phyloP scores from a whole-genome alignment of 2,888 invertebrate species.

The Allacma fusca region DNA sequence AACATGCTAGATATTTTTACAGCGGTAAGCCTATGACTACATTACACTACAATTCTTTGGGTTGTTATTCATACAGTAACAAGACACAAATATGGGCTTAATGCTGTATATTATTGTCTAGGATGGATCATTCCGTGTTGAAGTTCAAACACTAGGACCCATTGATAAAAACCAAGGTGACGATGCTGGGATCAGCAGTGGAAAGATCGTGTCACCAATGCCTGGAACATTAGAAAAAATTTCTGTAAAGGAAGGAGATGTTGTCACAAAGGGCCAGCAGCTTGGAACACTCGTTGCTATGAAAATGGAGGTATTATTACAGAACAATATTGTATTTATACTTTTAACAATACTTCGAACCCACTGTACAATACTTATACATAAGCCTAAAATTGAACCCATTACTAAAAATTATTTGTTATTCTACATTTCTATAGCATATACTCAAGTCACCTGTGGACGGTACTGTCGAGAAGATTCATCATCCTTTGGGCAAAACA shows the following conservation, averaged over 20 bases:
- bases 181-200: conserved; percentile 67
- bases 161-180: conserved; percentile 70
- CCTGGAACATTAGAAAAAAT: conserved; percentile 94
- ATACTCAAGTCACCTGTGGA: conserved; percentile 84
- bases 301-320: conserved; percentile 93
- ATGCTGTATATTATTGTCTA: conserved; percentile 9
- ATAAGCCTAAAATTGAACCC: not conserved
- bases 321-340: not conserved
- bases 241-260: conserved; percentile 80
- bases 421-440: conserved; percentile 69
- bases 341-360: not conserved
- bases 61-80: not conserved
- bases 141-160: conserved; percentile 72
- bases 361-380: conserved; percentile 8
- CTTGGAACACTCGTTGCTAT: conserved; percentile 95
- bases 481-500: conserved; percentile 79
- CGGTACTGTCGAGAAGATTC: conserved; percentile 77
- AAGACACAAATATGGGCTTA: not conserved
- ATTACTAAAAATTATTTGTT: conserved; percentile 8
- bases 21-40: conserved; percentile 40
- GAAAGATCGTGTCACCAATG: conserved; percentile 85
- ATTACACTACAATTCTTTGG: not conserved
- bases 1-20: conserved; percentile 53
- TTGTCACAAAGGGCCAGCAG: conserved; percentile 85
- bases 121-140: conserved; percentile 69